Conservation (phyloP, 1,140 invertebrate species). For the Rhopalosiphum padi region DNA sequence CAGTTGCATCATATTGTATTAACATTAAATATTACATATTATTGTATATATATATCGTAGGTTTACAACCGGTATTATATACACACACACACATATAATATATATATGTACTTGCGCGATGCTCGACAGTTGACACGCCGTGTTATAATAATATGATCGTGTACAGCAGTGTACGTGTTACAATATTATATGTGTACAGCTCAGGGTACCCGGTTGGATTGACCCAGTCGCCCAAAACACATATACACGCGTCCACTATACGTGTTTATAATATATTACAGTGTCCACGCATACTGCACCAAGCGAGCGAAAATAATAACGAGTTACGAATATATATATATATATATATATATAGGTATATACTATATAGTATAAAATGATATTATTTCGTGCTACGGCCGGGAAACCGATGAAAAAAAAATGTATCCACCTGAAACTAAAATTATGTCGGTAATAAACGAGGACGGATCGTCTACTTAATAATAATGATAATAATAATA, state of each 20-base stretch:
- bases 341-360: neutral
- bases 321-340: neutral
- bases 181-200: neutral
- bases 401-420: neutral
- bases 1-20: neutral
- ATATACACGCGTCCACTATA: neutral
- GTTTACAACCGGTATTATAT: neutral
- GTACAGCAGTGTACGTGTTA: too few species aligned
- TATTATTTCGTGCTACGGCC: neutral
- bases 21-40: neutral
- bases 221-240: neutral
- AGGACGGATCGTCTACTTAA: neutral
- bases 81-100: neutral
- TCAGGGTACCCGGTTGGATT: conserved; percentile 14
- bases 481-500: conserved; percentile 26
- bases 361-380: neutral
- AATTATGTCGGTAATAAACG: conserved; percentile 19
- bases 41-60: neutral
- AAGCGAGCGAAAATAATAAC: neutral
- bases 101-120: neutral
- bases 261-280: neutral
- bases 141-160: neutral
- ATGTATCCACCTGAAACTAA: neutral
- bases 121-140: neutral
- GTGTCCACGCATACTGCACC: neutral